Evolutionary conservation across 2,888 invertebrate genomes (phyloP).

Genomic region (Adelognathus sp.): DNA sequence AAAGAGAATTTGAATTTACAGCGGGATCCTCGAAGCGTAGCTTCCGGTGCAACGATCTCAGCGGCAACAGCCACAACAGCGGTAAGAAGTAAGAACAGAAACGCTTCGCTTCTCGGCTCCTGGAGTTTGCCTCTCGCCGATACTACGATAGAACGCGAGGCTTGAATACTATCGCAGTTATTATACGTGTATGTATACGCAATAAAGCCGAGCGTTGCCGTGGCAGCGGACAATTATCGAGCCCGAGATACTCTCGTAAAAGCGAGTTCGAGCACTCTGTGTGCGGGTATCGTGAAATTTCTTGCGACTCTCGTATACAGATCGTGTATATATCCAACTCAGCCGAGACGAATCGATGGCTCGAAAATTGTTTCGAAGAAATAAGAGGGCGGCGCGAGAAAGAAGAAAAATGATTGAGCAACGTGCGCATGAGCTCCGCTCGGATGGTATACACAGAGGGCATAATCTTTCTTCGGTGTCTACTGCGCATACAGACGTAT

Average conservation of each 20-base stretch:
- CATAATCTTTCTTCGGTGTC: neutral
- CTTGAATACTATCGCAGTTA: slow-evolving; percentile 2
- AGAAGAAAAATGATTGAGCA: neutral
- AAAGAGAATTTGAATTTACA: slow-evolving; percentile 75
- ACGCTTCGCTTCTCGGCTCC: slow-evolving; percentile 43
- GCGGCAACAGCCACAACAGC: slow-evolving; percentile 15
- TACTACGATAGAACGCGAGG: slow-evolving; percentile 25
- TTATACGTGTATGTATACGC: neutral
- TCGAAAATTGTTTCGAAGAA: neutral
- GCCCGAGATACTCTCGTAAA: slow-evolving; percentile 30
- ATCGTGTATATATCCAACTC: neutral
- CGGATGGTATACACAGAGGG: neutral
- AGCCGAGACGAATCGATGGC: slow-evolving; percentile 6
- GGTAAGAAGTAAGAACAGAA: slow-evolving; percentile 26
- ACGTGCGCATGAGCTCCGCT: neutral
- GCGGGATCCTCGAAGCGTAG: slow-evolving; percentile 73
- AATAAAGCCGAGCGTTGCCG: slow-evolving; percentile 26
- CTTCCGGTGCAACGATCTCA: slow-evolving; percentile 77
- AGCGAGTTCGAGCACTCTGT: slow-evolving; percentile 18
- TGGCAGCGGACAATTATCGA: slow-evolving; percentile 44
- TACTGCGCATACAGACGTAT: neutral
- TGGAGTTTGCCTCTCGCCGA: slow-evolving; percentile 32
- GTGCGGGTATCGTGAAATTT: slow-evolving; percentile 29
- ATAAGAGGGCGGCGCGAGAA: neutral
- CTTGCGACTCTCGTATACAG: neutral